Evolutionary conservation across 1,140 invertebrate genomes (phyloP).

Genomic region (Trichoplusia ni): DNA sequence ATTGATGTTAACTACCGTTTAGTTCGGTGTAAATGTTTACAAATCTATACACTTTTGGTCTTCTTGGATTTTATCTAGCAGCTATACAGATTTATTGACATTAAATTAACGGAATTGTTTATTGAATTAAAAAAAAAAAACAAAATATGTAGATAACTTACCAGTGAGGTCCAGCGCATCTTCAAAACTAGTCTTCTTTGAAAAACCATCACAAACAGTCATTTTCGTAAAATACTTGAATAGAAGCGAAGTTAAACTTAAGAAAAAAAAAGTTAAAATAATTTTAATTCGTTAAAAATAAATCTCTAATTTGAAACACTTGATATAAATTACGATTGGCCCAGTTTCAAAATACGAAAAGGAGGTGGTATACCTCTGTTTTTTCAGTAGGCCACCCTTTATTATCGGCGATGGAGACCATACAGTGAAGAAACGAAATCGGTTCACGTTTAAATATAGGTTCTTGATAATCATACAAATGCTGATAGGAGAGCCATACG

Average conservation of each 20-base stretch:
- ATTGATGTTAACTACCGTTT: no score
- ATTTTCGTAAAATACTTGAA: no score
- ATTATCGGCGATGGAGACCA: background rate
- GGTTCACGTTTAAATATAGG: conserved; percentile 4
- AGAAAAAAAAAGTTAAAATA: no score
- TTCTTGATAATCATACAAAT: conserved; percentile 2
- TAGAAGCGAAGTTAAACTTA: no score
- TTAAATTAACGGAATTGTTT: background rate
- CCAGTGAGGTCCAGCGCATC: conserved; percentile 36
- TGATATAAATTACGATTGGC: no score
- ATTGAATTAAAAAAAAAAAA: background rate
- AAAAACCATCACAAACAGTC: background rate
- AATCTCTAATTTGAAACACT: no score
- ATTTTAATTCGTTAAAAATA: no score
- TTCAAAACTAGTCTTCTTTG: conserved; percentile 27
- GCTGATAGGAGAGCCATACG: background rate
- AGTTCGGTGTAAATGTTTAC: no score
- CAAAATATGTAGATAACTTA: no score
- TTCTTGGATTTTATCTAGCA: background rate
- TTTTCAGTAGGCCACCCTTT: background rate
- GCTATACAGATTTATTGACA: background rate
- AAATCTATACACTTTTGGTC: no score
- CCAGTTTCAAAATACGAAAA: no score
- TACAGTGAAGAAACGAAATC: background rate
- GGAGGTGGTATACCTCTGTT: no score